A percentile compares a stretch with the other conserved stretches of the same genome.
phyloP scores from a whole-genome alignment of 1,140 invertebrate genomes.

The Drosophila biarmipes region DNA sequence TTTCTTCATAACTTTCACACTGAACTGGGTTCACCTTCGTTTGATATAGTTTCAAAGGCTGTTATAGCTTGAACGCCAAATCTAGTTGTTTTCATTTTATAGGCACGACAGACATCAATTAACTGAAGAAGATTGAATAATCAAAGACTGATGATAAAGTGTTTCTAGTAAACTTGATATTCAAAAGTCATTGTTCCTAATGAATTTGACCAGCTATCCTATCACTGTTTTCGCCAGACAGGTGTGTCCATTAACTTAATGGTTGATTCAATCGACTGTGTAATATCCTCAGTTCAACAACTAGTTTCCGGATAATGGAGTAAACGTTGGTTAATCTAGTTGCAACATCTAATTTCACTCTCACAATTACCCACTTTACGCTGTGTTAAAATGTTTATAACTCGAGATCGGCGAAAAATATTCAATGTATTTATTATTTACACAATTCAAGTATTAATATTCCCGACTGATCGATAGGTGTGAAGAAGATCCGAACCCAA shows the following conservation, averaged over 20 bases:
- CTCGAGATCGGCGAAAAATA: background rate
- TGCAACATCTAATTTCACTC: background rate
- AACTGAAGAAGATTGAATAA: no score
- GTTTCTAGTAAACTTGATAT: background rate
- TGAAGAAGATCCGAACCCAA: constrained; percentile 18
- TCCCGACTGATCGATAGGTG: background rate
- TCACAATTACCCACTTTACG: constrained; percentile 2
- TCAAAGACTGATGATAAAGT: background rate
- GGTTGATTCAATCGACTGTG: background rate
- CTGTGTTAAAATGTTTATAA: background rate
- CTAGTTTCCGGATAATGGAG: constrained; percentile 1
- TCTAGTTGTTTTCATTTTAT: background rate
- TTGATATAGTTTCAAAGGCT: background rate
- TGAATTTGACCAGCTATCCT: background rate
- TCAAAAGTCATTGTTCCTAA: constrained; percentile 7
- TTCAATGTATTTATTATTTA: constrained; percentile 20
- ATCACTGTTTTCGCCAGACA: background rate
- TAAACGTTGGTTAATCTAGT: background rate
- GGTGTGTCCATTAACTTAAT: constrained; percentile 13
- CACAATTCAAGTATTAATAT: constrained; percentile 20
- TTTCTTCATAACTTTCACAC: background rate
- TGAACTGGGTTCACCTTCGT: background rate
- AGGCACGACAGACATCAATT: no score
- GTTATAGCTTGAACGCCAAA: no score
- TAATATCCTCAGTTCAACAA: constrained; percentile 12